phyloP scores from a whole-genome alignment of 2,888 invertebrate species.

The Amiota minor region DNA sequence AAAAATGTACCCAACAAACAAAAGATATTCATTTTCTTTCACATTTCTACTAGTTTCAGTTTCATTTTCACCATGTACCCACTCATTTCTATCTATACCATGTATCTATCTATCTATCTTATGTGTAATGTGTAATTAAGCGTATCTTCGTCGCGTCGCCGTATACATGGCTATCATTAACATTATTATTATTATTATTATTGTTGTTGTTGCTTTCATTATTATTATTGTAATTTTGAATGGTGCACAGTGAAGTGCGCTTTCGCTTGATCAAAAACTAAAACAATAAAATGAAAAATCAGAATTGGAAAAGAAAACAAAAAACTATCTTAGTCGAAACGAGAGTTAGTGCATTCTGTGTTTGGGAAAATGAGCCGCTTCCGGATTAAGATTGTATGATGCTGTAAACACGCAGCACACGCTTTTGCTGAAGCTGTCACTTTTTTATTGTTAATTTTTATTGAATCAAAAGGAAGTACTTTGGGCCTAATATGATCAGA shows the following conservation, averaged over 20 bases:
- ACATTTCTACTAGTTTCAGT: conserved; percentile 48
- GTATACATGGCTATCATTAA: neutral
- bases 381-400: conserved; percentile 56
- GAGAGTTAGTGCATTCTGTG: conserved; percentile 46
- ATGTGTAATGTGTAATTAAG: conserved; percentile 34
- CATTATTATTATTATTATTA: no score
- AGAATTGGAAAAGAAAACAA: neutral
- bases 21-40: conserved; percentile 20
- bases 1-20: neutral
- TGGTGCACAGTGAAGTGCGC: conserved; percentile 50
- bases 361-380: conserved; percentile 63
- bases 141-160: conserved; percentile 29
- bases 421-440: conserved; percentile 45
- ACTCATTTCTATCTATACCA: no score
- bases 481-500: neutral
- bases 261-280: conserved; percentile 42
- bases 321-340: neutral
- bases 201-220: no score
- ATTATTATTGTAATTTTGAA: conserved; percentile 54
- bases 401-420: conserved; percentile 37
- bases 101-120: no score
- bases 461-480: neutral
- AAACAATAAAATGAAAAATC: neutral
- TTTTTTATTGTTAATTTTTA: neutral
- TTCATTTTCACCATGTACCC: conserved; percentile 41